Percentiles rank a stretch among this genome's conserved stretches.
These are phyloP conservation scores for Cepaea hortensis DNA, from an alignment of 2,888 invertebrate species.

Conservation along the genomic window DNA sequence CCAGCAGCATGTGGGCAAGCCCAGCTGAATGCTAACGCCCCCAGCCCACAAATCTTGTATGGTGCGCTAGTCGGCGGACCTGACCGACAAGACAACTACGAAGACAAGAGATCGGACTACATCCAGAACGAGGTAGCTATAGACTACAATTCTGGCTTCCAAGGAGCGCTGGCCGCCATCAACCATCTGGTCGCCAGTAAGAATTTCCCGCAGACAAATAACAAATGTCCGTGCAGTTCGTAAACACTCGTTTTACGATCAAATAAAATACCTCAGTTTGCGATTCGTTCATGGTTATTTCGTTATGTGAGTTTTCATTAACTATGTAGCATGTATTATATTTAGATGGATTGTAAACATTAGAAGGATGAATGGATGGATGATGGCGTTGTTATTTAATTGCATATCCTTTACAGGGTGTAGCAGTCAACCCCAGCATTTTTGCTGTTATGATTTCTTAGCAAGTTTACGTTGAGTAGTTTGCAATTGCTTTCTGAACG, in stretches of 20 bases:
- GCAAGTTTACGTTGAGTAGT: too few relatives aligned
- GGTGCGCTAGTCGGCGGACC: constrained; percentile 71
- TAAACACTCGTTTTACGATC: not conserved
- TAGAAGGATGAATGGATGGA: too few relatives aligned
- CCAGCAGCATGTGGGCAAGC: constrained; percentile 66
- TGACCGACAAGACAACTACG: constrained; percentile 60
- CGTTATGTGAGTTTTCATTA: too few relatives aligned
- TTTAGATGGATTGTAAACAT: too few relatives aligned
- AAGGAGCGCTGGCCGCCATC: constrained; percentile 60
- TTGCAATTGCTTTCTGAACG: too few relatives aligned
- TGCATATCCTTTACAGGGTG: too few relatives aligned
- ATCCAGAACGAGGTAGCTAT: constrained; percentile 64
- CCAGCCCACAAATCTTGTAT: constrained; percentile 54
- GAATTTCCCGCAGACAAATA: constrained; percentile 1
- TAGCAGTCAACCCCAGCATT: too few relatives aligned
- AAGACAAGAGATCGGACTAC: constrained; percentile 57
- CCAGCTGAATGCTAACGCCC: constrained; percentile 57
- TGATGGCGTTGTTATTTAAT: too few relatives aligned
- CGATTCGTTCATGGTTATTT: too few relatives aligned
- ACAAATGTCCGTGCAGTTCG: constrained; percentile 25
- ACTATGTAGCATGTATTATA: too few relatives aligned
- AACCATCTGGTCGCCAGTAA: not conserved
- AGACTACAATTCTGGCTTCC: constrained; percentile 69
- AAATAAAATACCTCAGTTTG: too few relatives aligned
- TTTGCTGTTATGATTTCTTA: too few relatives aligned